Conservation (phyloP, 1,140 invertebrate species). For the Dermatophagoides farinae region DNA sequence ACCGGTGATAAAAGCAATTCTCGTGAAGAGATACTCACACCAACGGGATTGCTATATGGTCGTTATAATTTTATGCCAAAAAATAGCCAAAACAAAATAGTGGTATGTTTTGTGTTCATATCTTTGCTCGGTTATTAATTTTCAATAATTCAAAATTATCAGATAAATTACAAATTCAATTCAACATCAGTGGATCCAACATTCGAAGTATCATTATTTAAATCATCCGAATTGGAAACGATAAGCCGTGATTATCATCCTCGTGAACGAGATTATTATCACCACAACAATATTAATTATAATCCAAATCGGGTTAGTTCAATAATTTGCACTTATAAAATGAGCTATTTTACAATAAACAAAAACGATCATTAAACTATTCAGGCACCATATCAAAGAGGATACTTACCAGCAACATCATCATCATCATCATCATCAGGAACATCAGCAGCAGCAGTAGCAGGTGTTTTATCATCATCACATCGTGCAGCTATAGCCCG, state of each 20-base stretch:
- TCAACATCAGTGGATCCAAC: constrained; percentile 7
- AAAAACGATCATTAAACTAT: no score
- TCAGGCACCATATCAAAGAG: no score
- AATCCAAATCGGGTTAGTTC: no score
- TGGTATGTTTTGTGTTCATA: constrained; percentile 2
- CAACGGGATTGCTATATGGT: neutral
- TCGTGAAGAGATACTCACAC: constrained; percentile 1
- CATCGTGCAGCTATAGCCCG: neutral
- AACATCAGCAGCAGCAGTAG: neutral
- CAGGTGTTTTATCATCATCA: neutral
- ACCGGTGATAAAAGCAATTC: constrained; percentile 4
- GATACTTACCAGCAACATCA: no score
- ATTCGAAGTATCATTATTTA: constrained; percentile 10
- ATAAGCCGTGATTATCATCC: neutral
- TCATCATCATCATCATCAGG: neutral
- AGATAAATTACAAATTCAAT: constrained; percentile 13
- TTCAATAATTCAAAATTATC: neutral
- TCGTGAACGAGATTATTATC: neutral
- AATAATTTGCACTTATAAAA: no score
- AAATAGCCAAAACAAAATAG: neutral
- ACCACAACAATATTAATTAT: no score
- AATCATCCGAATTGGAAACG: neutral
- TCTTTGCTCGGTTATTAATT: neutral
- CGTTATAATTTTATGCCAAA: neutral
- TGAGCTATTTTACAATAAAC: no score